Percentiles rank a stretch among this genome's conserved stretches.
These are phyloP conservation scores for Otolemur garnettii DNA, from an alignment of 2,113 vertebrate genomes.

Conservation along the genomic window DNA sequence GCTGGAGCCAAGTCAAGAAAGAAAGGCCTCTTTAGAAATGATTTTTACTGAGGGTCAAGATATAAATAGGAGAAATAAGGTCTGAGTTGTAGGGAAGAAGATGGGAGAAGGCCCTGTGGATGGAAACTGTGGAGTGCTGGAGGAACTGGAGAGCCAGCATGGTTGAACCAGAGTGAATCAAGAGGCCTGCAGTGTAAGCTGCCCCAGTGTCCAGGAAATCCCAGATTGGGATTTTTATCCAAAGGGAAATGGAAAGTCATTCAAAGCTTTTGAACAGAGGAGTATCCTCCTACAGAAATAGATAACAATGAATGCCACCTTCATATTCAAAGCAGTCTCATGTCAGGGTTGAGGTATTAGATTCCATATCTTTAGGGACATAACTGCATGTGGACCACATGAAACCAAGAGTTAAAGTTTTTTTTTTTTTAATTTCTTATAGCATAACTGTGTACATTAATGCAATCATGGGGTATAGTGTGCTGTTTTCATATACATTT, in stretches of 20 bases:
- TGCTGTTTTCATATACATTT: too few species aligned
- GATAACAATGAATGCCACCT: not conserved
- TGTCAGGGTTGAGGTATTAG: not conserved
- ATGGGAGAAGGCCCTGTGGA: not conserved
- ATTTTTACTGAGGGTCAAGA: not conserved
- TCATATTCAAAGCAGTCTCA: conserved; percentile 4
- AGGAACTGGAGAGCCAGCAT: not conserved
- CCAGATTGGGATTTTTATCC: not conserved
- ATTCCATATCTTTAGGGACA: not conserved
- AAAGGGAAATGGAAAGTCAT: not conserved
- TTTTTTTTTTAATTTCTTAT: too few species aligned
- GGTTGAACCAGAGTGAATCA: not conserved
- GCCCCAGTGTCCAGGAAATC: not conserved
- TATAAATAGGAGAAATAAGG: not conserved
- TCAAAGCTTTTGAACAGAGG: not conserved
- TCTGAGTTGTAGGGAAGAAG: not conserved
- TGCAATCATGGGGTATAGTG: too few species aligned
- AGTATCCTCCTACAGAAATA: not conserved
- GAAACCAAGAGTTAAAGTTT: not conserved
- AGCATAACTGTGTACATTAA: too few species aligned
- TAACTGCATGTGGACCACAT: not conserved
- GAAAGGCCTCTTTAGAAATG: not conserved
- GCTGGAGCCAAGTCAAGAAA: not conserved
- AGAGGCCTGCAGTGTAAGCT: not conserved
- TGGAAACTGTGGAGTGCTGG: not conserved